Conservation (phyloP, 1,140 invertebrate species). For the Drosophila ananassae region DNA sequence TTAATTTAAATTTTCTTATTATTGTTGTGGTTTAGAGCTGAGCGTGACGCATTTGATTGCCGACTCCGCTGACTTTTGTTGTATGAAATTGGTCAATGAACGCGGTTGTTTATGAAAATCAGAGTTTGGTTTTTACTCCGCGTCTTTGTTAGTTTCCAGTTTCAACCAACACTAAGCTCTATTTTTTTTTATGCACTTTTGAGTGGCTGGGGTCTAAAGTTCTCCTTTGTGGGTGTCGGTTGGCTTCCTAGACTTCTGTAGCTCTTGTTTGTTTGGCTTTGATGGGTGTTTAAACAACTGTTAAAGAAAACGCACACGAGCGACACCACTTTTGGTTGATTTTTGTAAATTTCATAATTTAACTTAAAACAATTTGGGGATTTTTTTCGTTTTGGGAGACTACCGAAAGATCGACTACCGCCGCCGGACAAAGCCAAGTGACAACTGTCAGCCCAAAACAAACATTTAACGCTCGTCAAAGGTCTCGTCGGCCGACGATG, state of each 20-base stretch:
- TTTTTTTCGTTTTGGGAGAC: slow-evolving; percentile 23
- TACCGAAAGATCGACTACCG: slow-evolving; percentile 47
- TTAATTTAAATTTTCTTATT: slow-evolving; percentile 57
- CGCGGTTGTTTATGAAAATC: slow-evolving; percentile 62
- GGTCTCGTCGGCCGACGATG: slow-evolving; percentile 19
- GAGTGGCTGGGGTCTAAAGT: slow-evolving; percentile 8
- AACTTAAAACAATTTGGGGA: not conserved
- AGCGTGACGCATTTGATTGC: slow-evolving; percentile 61
- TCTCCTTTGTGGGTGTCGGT: slow-evolving; percentile 39
- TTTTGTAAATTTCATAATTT: slow-evolving; percentile 3
- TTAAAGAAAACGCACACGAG: slow-evolving; percentile 24
- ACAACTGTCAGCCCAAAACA: slow-evolving; percentile 66
- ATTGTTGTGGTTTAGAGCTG: slow-evolving; percentile 38
- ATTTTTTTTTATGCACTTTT: slow-evolving; percentile 36
- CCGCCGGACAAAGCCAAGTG: slow-evolving; percentile 70
- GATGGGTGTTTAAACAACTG: slow-evolving; percentile 9
- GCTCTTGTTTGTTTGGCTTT: slow-evolving; percentile 18
- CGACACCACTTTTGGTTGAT: not conserved
- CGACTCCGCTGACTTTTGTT: slow-evolving; percentile 35
- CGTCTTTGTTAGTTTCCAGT: slow-evolving; percentile 25
- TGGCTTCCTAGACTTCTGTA: slow-evolving; percentile 33
- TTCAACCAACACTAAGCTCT: slow-evolving; percentile 1
- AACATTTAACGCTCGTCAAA: slow-evolving; percentile 49
- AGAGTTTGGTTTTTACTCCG: slow-evolving; percentile 40
- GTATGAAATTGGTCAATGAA: slow-evolving; percentile 70